A percentile compares a stretch with the other conserved stretches of the same genome.
Evolutionary conservation across 1,140 invertebrate species (phyloP).

Genomic region (Ostrea edulis): DNA sequence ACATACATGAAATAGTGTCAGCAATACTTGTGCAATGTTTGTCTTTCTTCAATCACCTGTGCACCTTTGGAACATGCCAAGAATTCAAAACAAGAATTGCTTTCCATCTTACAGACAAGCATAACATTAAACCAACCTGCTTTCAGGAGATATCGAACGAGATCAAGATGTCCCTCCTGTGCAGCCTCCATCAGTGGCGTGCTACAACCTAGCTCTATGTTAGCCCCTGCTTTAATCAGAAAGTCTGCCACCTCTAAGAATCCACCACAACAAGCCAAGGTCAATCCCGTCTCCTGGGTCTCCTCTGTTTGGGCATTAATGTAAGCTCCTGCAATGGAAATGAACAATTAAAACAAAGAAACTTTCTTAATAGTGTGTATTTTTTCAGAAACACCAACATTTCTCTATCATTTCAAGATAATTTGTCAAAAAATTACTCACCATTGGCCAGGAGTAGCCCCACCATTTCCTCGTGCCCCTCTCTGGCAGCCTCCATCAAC

Average conservation of each 20-base stretch:
- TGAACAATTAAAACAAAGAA: not conserved
- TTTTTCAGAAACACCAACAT: not conserved
- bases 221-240: conserved; percentile 95
- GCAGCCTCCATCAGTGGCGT: conserved; percentile 99
- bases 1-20: not conserved
- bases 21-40: too few relatives aligned
- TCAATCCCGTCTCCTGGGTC: conserved; percentile 98
- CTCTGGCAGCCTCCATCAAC: conserved; percentile 95
- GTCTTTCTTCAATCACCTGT: too few relatives aligned
- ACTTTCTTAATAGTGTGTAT: not conserved
- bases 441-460: conserved; percentile 94
- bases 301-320: conserved; percentile 99
- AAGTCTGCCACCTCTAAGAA: conserved; percentile 98
- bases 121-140: conserved; percentile 63
- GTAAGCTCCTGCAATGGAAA: conserved; percentile 86
- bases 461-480: conserved; percentile 99
- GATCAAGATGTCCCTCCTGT: conserved; percentile 96
- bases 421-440: conserved; percentile 66
- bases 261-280: conserved; percentile 97
- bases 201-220: conserved; percentile 96
- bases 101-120: too few relatives aligned
- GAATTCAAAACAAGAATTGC: too few relatives aligned
- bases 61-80: too few relatives aligned
- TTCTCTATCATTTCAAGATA: too few relatives aligned
- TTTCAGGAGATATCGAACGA: conserved; percentile 85